These are phyloP conservation scores for Thaleichthys pacificus DNA, from an alignment of 2,797 vertebrate species.

Conservation along the genomic window DNA sequence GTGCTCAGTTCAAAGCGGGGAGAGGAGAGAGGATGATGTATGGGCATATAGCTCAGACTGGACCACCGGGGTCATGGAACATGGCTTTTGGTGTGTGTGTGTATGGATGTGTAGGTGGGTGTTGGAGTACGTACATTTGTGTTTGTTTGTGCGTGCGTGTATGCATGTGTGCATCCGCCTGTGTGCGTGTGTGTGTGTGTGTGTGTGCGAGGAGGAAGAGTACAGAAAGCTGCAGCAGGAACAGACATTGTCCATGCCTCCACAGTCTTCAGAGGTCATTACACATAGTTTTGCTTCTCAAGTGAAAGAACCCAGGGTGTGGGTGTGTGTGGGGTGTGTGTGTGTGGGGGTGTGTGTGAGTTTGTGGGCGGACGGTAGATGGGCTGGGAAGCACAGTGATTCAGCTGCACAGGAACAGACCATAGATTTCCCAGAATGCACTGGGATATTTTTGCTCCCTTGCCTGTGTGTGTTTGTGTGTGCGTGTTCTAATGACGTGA, in stretches of 20 bases:
- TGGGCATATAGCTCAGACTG: slow-evolving; percentile 45
- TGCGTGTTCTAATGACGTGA: slow-evolving; percentile 12
- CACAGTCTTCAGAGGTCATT: slow-evolving; percentile 39
- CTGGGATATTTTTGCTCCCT: slow-evolving; percentile 31
- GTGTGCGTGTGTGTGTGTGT: background rate
- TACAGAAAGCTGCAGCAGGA: background rate
- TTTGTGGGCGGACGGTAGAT: slow-evolving; percentile 8
- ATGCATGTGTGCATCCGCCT: slow-evolving; percentile 11
- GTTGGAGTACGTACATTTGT: slow-evolving; percentile 24
- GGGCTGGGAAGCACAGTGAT: slow-evolving; percentile 25
- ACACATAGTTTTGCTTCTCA: slow-evolving; percentile 45
- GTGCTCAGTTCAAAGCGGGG: slow-evolving; percentile 71
- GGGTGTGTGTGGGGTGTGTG: too few relatives aligned
- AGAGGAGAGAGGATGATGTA: slow-evolving; percentile 72
- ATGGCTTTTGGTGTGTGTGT: slow-evolving; percentile 50
- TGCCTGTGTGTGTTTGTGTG: slow-evolving; percentile 28
- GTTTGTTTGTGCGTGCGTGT: slow-evolving; percentile 22
- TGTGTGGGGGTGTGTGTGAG: slow-evolving; percentile 9
- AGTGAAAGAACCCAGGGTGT: slow-evolving; percentile 9
- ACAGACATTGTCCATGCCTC: slow-evolving; percentile 45
- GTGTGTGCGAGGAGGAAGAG: background rate
- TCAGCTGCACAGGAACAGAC: slow-evolving; percentile 17
- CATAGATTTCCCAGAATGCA: slow-evolving; percentile 17
- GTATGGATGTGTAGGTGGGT: slow-evolving; percentile 30
- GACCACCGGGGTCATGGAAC: slow-evolving; percentile 68